phyloP scores from a whole-genome alignment of 2,888 invertebrate species.

The Temnothorax unifasciatus region DNA sequence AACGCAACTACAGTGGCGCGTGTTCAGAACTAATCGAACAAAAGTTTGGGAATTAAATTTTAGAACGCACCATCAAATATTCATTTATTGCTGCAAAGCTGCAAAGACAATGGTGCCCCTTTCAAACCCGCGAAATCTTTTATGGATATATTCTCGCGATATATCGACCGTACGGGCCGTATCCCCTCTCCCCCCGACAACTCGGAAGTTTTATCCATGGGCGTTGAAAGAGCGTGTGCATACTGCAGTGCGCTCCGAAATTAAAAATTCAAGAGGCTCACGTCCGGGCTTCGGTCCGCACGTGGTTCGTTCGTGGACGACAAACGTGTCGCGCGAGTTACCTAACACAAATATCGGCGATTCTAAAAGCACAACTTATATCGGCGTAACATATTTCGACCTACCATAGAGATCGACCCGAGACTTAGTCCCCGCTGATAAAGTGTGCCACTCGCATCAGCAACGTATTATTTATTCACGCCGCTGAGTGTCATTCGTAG shows the following conservation, averaged over 20 bases:
- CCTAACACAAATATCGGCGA: slow-evolving; percentile 1
- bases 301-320: slow-evolving; percentile 8
- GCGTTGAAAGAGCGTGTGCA: slow-evolving; percentile 37
- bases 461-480: slow-evolving; percentile 19
- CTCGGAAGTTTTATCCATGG: not conserved
- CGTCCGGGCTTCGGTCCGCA: not conserved
- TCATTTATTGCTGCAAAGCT: not conserved
- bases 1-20: not conserved
- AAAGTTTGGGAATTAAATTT: not conserved
- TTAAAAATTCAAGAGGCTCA: slow-evolving; percentile 45
- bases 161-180: slow-evolving; percentile 37
- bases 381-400: not conserved
- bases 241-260: slow-evolving; percentile 36
- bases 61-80: slow-evolving; percentile 17
- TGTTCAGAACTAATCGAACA: not conserved
- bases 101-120: not conserved
- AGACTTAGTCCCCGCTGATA: not conserved
- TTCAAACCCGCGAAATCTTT: slow-evolving; percentile 20
- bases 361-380: not conserved
- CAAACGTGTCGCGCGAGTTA: slow-evolving; percentile 7
- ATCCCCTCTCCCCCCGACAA: not conserved
- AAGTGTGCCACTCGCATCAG: not conserved
- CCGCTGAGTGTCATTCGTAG: not conserved
- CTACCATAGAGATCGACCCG: not conserved
- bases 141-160: not conserved